A percentile compares a stretch with the other conserved stretches of the same genome.
Conservation (phyloP, 2,797 vertebrate genomes). For the Parambassis ranga region DNA sequence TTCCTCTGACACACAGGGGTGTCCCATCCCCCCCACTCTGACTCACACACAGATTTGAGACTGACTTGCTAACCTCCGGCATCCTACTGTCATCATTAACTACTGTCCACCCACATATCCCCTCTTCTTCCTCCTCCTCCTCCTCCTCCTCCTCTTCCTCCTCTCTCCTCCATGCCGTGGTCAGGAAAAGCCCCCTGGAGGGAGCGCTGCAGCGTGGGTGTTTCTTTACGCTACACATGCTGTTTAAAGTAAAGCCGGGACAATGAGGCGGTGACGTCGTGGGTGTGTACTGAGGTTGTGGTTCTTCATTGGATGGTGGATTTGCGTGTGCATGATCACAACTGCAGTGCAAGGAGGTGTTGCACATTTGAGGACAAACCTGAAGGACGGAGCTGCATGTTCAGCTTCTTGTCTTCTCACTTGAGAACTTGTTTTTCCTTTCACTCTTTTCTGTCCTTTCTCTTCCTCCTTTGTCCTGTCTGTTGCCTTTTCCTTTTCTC, state of each 20-base stretch:
- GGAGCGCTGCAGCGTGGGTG: constrained; percentile 40
- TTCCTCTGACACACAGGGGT: constrained; percentile 44
- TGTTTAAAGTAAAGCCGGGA: background rate
- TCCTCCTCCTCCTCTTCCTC: too few relatives aligned
- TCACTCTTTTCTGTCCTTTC: accelerated
- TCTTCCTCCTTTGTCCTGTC: background rate
- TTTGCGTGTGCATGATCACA: constrained; percentile 6
- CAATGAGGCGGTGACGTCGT: constrained; percentile 24
- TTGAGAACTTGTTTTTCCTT: background rate
- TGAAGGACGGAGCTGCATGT: constrained; percentile 29
- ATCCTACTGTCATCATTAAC: constrained; percentile 51
- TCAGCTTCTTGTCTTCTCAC: background rate
- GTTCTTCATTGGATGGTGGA: constrained; percentile 24
- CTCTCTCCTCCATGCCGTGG: constrained; percentile 1
- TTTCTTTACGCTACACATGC: constrained; percentile 8
- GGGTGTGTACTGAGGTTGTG: constrained; percentile 10
- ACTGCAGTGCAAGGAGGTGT: constrained; percentile 23
- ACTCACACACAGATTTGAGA: constrained; percentile 15
- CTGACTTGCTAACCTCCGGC: constrained; percentile 40
- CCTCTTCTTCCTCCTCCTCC: too few relatives aligned
- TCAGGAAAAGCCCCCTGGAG: constrained; percentile 56
- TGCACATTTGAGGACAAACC: constrained; percentile 25
- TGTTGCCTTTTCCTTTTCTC: background rate
- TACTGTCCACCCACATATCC: constrained; percentile 39
- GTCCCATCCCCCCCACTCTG: constrained; percentile 17